A percentile compares a stretch with the other conserved stretches of the same genome.
Conservation (phyloP, 2,888 invertebrate genomes). For the Erebia ligea region DNA sequence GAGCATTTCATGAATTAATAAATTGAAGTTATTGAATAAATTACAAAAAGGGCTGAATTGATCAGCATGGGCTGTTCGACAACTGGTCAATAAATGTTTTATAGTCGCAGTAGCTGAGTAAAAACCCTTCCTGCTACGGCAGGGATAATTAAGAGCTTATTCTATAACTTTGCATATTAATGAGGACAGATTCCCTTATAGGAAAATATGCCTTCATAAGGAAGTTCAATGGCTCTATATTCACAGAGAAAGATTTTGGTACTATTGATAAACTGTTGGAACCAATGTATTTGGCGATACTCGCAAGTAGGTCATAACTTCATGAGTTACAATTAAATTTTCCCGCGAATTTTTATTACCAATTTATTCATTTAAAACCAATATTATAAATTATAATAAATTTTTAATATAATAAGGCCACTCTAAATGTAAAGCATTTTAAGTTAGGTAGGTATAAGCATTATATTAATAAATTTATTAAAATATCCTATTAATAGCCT, state of each 20-base stretch:
- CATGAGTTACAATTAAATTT: background rate
- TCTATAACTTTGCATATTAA: slow-evolving; percentile 34
- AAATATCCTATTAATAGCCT: no score
- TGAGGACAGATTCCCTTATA: slow-evolving; percentile 11
- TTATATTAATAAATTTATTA: no score
- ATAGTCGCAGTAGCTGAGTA: slow-evolving; percentile 51
- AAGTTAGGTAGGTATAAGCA: no score
- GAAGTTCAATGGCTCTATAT: background rate
- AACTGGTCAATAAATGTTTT: slow-evolving; percentile 76
- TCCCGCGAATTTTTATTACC: background rate
- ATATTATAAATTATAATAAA: no score
- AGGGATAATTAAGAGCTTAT: slow-evolving; percentile 50
- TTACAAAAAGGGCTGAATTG: slow-evolving; percentile 34
- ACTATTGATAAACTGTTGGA: background rate
- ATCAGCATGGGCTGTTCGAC: slow-evolving; percentile 63
- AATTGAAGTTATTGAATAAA: slow-evolving; percentile 1
- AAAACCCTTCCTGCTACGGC: slow-evolving; percentile 47
- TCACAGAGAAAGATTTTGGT: background rate
- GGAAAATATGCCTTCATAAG: background rate
- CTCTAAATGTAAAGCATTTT: no score
- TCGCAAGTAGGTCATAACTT: background rate
- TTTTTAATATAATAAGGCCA: no score
- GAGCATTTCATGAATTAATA: background rate
- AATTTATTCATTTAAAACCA: no score
- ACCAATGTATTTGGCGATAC: background rate